These are phyloP conservation scores for Apamea epomidion DNA, from an alignment of 2,888 invertebrate genomes.

Conservation along the genomic window DNA sequence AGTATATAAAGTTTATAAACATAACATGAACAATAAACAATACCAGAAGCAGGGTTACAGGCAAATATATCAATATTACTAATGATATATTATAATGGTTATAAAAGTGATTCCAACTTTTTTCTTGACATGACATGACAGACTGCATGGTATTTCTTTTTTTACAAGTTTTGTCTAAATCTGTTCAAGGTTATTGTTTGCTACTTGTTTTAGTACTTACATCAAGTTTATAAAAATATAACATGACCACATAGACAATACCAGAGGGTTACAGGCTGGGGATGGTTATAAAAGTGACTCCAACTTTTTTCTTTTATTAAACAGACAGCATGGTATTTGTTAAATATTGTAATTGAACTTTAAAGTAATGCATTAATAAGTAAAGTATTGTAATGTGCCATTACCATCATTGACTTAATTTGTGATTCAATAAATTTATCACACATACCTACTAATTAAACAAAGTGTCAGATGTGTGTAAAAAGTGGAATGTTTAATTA, in stretches of 20 bases:
- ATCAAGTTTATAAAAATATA: neutral
- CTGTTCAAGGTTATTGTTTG: constrained; percentile 22
- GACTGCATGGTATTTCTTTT: neutral
- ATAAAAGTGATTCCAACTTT: too few species aligned
- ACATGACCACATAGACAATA: constrained; percentile 7
- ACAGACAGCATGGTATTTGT: constrained; percentile 3
- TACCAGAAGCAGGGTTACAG: neutral
- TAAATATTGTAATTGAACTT: constrained; percentile 10
- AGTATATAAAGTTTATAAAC: neutral
- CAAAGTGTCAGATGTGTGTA: constrained; percentile 19
- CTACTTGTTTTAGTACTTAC: neutral
- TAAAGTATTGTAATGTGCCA: constrained; percentile 23
- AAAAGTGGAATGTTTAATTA: neutral
- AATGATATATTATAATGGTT: too few species aligned
- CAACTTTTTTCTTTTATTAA: neutral
- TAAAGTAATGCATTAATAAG: constrained; percentile 20
- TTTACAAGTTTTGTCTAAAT: neutral
- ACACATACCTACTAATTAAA: constrained; percentile 30
- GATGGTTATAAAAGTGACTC: neutral
- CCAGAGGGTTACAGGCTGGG: neutral
- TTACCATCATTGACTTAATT: constrained; percentile 10
- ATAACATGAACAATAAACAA: neutral
- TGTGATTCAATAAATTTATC: constrained; percentile 18
- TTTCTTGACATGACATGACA: too few species aligned
- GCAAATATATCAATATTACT: too few species aligned